Evolutionary conservation across 2,888 invertebrate species (phyloP).

Genomic region (Drosophila nr. perissopoda): DNA sequence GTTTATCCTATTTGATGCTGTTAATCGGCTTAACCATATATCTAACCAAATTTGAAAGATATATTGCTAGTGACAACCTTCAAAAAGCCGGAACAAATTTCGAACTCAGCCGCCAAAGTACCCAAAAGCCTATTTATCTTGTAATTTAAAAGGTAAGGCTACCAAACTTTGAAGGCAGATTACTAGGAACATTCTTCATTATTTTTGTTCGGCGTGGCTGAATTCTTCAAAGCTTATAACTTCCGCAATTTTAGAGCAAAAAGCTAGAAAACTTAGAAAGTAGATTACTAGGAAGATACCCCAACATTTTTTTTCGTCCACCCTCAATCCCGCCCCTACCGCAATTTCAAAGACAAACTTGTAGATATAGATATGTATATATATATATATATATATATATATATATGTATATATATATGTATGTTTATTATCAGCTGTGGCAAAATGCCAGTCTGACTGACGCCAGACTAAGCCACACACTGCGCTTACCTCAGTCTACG

Average conservation of each 20-base stretch:
- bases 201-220: too few species aligned
- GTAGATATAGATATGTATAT: background rate
- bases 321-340: too few species aligned
- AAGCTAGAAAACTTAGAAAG: background rate
- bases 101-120: too few species aligned
- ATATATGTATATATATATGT: background rate
- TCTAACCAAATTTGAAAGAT: background rate
- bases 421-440: background rate
- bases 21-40: background rate
- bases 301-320: background rate
- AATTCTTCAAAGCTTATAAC: background rate
- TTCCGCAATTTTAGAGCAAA: background rate
- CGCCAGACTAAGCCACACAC: constrained; percentile 60
- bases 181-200: background rate
- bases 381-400: background rate
- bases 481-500: constrained; percentile 64
- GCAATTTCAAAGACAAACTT: background rate
- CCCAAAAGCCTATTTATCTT: background rate
- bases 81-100: rapidly evolving
- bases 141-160: background rate
- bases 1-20: background rate
- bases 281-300: too few species aligned
- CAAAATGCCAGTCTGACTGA: constrained; percentile 63
- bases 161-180: background rate
- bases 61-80: background rate